phyloP scores from a whole-genome alignment of 2,797 vertebrate species.

The Notoglanidium macrostoma region DNA sequence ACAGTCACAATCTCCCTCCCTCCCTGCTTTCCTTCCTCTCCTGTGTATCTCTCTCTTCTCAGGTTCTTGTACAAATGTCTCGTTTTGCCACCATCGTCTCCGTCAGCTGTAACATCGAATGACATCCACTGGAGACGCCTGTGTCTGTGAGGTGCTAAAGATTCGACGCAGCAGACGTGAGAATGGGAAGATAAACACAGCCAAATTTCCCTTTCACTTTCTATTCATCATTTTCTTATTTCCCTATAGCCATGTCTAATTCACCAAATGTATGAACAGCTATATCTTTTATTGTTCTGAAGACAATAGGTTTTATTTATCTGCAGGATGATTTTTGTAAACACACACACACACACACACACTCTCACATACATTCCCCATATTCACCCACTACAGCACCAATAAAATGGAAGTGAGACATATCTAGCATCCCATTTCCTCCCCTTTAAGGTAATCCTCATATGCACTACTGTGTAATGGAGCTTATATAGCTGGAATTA shows the following conservation, averaged over 20 bases:
- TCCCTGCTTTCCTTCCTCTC: conserved; percentile 18
- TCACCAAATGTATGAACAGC: conserved; percentile 16
- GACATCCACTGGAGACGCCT: conserved; percentile 25
- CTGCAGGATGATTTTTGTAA: background rate
- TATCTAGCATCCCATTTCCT: background rate
- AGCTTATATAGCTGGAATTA: background rate
- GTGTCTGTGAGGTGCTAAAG: conserved; percentile 27
- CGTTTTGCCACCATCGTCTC: conserved; percentile 32
- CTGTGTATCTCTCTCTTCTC: background rate
- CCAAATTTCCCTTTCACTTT: background rate
- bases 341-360: background rate
- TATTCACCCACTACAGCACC: background rate
- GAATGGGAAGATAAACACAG: background rate
- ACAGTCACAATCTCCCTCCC: conserved; percentile 30
- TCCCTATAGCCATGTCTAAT: background rate
- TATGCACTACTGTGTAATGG: background rate
- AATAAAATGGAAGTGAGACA: background rate
- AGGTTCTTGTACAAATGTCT: conserved; percentile 36
- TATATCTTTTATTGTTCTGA: conserved; percentile 21
- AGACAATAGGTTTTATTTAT: conserved; percentile 12
- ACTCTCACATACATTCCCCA: background rate
- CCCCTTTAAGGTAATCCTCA: background rate
- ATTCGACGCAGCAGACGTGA: background rate
- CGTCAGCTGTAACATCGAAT: conserved; percentile 49
- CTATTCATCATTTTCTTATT: background rate